Conservation (phyloP, 2,888 invertebrate species). For the Prostheceraeus crozeri region DNA sequence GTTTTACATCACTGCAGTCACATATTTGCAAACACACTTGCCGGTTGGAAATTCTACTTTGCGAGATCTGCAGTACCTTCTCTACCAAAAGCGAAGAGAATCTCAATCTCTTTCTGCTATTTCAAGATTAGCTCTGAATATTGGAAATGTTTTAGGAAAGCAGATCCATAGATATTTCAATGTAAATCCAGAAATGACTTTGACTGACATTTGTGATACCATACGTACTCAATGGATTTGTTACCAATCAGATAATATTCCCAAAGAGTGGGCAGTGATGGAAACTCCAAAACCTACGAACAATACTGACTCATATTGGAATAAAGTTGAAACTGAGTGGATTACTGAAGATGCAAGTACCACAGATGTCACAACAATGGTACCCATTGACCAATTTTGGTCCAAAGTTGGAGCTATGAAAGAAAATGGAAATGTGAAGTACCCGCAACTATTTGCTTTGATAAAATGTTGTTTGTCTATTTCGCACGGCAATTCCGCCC, state of each 20-base stretch:
- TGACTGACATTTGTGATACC: constrained; percentile 7
- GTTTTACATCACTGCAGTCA: not conserved
- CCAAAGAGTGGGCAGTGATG: constrained; percentile 2
- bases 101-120: constrained; percentile 21
- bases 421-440: constrained; percentile 8
- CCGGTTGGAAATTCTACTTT: not conserved
- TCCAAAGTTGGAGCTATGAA: constrained; percentile 1
- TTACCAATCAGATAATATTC: constrained; percentile 12
- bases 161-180: not conserved
- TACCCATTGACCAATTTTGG: constrained; percentile 16
- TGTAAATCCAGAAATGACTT: not conserved
- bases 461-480: constrained; percentile 10
- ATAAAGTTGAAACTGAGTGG: too few species aligned
- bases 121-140: constrained; percentile 17
- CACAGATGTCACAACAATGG: not conserved
- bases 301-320: too few species aligned
- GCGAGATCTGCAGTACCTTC: not conserved
- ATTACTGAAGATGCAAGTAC: not conserved
- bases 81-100: not conserved
- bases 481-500: constrained; percentile 18
- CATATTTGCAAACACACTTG: constrained; percentile 12
- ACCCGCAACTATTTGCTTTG: constrained; percentile 9
- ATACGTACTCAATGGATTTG: constrained; percentile 11
- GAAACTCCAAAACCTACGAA: not conserved
- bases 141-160: constrained; percentile 16